phyloP scores from a whole-genome alignment of 2,113 vertebrate genomes.

The Apteryx owenii region DNA sequence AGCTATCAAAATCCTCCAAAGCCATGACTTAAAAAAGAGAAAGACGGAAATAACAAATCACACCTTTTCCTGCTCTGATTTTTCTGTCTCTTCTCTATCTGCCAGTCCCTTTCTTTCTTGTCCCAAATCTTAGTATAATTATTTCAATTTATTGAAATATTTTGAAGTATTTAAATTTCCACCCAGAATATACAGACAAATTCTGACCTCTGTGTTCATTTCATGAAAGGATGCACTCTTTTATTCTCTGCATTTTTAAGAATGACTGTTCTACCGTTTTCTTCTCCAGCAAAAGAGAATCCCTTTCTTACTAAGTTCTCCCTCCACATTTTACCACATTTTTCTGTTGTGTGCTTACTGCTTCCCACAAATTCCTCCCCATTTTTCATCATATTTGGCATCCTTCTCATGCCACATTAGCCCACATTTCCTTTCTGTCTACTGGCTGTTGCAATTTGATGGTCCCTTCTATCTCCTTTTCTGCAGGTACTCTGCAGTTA shows the following conservation, averaged over 20 bases:
- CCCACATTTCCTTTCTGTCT: neutral
- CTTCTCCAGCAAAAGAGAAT: neutral
- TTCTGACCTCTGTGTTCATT: neutral
- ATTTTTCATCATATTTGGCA: neutral
- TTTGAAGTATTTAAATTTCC: neutral
- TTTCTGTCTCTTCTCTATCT: neutral
- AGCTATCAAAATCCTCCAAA: neutral
- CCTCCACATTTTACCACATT: neutral
- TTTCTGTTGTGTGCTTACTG: neutral
- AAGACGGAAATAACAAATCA: neutral
- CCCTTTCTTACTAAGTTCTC: neutral
- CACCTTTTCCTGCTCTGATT: neutral
- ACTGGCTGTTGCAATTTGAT: neutral
- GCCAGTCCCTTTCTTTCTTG: neutral
- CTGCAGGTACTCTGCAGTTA: neutral
- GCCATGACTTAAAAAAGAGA: neutral
- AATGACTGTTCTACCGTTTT: neutral
- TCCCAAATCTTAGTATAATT: neutral
- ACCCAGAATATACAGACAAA: neutral
- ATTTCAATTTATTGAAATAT: neutral
- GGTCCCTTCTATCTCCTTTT: neutral
- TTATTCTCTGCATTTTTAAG: neutral
- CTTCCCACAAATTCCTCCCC: neutral
- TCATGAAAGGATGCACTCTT: neutral
- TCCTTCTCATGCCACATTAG: neutral